A percentile compares a stretch with the other conserved stretches of the same genome.
Evolutionary conservation across 2,113 vertebrate genomes (phyloP).

Genomic region (Anoplopoma fimbria): DNA sequence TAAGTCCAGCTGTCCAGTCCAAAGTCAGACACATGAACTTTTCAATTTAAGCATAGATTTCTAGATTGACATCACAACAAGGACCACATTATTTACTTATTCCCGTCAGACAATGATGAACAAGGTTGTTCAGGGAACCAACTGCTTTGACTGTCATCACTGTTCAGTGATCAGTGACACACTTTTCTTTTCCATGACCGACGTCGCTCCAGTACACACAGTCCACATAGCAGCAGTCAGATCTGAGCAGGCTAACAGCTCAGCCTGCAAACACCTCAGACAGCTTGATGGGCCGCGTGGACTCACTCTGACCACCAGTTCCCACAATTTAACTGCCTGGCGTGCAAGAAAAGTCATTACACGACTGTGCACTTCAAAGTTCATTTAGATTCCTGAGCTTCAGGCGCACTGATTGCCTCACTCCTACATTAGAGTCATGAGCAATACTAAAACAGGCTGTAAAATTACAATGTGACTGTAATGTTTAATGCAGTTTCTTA

Average conservation of each 20-base stretch:
- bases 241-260: constrained; percentile 32
- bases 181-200: constrained; percentile 44
- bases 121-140: constrained; percentile 27
- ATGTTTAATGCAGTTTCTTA: constrained; percentile 76
- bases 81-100: constrained; percentile 3
- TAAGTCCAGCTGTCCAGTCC: neutral
- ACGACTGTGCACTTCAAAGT: constrained; percentile 76
- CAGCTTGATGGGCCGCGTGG: constrained; percentile 52
- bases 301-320: constrained; percentile 66
- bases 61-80: constrained; percentile 3
- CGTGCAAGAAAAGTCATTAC: constrained; percentile 72
- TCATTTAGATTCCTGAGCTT: constrained; percentile 72
- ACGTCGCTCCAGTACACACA: constrained; percentile 12
- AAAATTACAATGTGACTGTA: constrained; percentile 75
- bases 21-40: neutral
- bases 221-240: constrained; percentile 26
- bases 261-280: constrained; percentile 62
- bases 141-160: constrained; percentile 34
- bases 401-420: constrained; percentile 71
- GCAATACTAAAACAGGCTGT: constrained; percentile 80
- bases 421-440: constrained; percentile 77
- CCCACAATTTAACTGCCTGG: constrained; percentile 74
- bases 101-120: constrained; percentile 20
- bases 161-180: constrained; percentile 34
- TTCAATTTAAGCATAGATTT: neutral